Evolutionary conservation across 2,113 vertebrate species (phyloP).

Genomic region (Notothenia coriiceps): DNA sequence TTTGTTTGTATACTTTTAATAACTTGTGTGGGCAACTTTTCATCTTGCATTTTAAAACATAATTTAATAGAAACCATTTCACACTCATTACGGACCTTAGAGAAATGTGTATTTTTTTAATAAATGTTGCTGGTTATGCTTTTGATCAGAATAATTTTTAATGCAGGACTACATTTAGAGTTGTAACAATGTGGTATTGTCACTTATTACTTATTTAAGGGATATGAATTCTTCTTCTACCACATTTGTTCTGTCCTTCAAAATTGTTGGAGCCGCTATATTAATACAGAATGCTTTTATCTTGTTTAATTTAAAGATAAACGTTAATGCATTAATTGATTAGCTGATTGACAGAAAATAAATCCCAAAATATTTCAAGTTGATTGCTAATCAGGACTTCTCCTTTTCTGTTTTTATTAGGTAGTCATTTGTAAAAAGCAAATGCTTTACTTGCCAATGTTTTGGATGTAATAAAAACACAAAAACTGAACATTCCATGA

Average conservation of each 20-base stretch:
- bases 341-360: background rate
- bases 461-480: too few relatives aligned
- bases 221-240: too few relatives aligned
- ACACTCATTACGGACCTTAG: background rate
- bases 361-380: background rate
- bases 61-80: background rate
- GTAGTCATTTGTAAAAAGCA: too few relatives aligned
- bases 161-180: too few relatives aligned
- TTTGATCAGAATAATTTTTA: too few relatives aligned
- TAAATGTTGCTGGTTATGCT: too few relatives aligned
- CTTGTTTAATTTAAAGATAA: background rate
- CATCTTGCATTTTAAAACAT: background rate
- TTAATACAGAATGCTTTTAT: background rate
- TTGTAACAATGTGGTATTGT: too few relatives aligned
- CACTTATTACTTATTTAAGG: too few relatives aligned
- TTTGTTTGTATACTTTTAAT: background rate
- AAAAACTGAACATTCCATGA: background rate
- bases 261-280: background rate
- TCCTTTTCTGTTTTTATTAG: too few relatives aligned
- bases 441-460: too few relatives aligned
- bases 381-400: too few relatives aligned
- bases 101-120: background rate
- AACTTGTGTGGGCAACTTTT: background rate
- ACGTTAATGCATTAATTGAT: background rate
- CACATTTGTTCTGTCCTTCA: too few relatives aligned